Percentiles rank a stretch among this genome's conserved stretches.
phyloP scores from a whole-genome alignment of 2,113 vertebrate genomes.

The Bubalus kerabau region DNA sequence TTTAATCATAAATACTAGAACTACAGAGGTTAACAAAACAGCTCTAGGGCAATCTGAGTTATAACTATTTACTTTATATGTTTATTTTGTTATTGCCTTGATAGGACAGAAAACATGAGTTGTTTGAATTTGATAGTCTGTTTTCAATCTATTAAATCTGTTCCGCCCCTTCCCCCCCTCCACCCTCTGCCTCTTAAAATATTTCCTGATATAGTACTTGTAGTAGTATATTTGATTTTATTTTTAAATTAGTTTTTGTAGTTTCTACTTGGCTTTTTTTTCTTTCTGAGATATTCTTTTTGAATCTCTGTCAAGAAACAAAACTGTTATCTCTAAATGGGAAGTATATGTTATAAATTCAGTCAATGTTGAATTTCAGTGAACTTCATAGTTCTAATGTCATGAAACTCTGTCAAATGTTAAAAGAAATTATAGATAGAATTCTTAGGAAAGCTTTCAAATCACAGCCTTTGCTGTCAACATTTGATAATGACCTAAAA shows the following conservation, averaged over 20 bases:
- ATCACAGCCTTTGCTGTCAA: conserved; percentile 78
- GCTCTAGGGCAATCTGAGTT: conserved; percentile 56
- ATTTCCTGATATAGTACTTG: conserved; percentile 63
- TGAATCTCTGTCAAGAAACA: conserved; percentile 76
- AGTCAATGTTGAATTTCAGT: conserved; percentile 78
- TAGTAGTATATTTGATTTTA: conserved; percentile 69
- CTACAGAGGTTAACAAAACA: conserved; percentile 56
- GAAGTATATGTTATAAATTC: conserved; percentile 70
- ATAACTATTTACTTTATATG: conserved; percentile 74
- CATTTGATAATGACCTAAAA: conserved; percentile 78
- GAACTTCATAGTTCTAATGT: conserved; percentile 76
- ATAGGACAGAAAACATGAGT: conserved; percentile 64
- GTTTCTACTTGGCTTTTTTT: conserved; percentile 9
- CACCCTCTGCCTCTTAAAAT: conserved; percentile 11
- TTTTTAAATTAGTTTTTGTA: conserved; percentile 69
- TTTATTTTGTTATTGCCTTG: conserved; percentile 66
- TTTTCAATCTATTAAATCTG: conserved; percentile 75
- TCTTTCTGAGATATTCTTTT: conserved; percentile 73
- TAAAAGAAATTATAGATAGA: conserved; percentile 81
- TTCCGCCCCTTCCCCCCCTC: not conserved
- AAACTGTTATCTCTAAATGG: conserved; percentile 77
- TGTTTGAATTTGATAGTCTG: conserved; percentile 51
- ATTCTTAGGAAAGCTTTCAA: conserved; percentile 78
- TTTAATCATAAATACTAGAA: conserved; percentile 71
- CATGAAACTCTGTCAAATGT: conserved; percentile 80